Evolutionary conservation across 2,888 invertebrate genomes (phyloP).

Genomic region (Cylindroiulus punctatus): DNA sequence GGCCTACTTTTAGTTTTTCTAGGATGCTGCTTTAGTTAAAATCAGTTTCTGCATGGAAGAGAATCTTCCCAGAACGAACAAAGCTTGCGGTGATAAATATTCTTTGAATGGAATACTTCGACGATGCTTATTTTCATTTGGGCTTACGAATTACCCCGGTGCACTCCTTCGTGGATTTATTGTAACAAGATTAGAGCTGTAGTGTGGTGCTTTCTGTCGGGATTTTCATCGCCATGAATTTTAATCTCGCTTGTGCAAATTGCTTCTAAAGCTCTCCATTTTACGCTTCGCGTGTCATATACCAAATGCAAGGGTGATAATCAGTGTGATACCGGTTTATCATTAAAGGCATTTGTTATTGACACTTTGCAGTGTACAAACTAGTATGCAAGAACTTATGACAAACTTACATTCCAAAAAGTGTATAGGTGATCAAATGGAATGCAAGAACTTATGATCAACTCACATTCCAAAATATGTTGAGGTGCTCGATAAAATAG

Average conservation of each 20-base stretch:
- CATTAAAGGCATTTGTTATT: too few relatives aligned
- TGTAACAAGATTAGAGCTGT: neutral
- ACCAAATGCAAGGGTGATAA: neutral
- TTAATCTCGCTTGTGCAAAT: neutral
- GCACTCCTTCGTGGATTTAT: neutral
- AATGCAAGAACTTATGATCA: too few relatives aligned
- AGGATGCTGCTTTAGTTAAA: neutral
- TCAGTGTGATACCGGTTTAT: neutral
- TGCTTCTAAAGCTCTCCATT: neutral
- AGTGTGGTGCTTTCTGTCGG: neutral
- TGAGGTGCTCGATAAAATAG: too few relatives aligned
- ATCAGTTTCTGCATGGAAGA: neutral
- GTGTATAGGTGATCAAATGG: too few relatives aligned
- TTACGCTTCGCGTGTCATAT: neutral
- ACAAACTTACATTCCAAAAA: too few relatives aligned
- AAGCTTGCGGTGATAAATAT: conserved; percentile 9
- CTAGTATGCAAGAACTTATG: too few relatives aligned
- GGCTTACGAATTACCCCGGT: neutral
- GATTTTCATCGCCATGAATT: conserved; percentile 1
- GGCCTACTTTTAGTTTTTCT: too few relatives aligned
- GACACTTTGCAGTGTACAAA: too few relatives aligned
- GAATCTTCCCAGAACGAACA: neutral
- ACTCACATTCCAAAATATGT: too few relatives aligned
- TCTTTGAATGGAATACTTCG: neutral
- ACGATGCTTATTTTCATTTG: conserved; percentile 4